A percentile compares a stretch with the other conserved stretches of the same genome.
phyloP scores from a whole-genome alignment of 2,797 vertebrate genomes.

The Acrossocheilus wenchowensis region DNA sequence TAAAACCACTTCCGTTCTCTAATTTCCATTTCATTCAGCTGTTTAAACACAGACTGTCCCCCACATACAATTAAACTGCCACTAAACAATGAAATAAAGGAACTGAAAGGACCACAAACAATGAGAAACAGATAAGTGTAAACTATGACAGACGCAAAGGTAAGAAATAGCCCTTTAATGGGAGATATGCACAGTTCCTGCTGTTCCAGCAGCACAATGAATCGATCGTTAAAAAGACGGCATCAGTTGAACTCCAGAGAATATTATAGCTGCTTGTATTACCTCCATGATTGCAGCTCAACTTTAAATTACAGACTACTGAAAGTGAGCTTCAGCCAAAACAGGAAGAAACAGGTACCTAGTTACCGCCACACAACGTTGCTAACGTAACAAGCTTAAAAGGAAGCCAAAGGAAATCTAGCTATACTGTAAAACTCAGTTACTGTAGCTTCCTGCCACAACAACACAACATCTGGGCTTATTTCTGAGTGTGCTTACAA shows the following conservation, averaged over 20 bases:
- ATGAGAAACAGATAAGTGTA: background rate
- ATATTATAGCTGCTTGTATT: background rate
- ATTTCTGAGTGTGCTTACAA: background rate
- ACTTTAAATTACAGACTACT: background rate
- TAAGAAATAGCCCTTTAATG: background rate
- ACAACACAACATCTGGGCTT: background rate
- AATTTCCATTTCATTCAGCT: conserved; percentile 20
- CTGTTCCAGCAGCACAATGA: background rate
- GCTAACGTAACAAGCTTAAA: background rate
- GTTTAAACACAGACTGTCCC: background rate
- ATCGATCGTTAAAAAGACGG: background rate
- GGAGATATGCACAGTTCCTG: background rate
- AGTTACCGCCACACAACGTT: background rate
- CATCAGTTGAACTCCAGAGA: conserved; percentile 27
- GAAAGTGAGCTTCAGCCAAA: conserved; percentile 2
- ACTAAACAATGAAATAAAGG: background rate
- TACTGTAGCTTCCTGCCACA: background rate
- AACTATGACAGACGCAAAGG: background rate
- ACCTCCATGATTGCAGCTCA: background rate
- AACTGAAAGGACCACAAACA: background rate
- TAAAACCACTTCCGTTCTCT: conserved; percentile 34
- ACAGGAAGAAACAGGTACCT: conserved; percentile 1
- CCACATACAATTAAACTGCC: background rate
- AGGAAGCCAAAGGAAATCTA: background rate
- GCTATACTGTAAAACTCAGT: background rate